These are phyloP conservation scores for Eunapius fragilis DNA, from an alignment of 37 sponge, comb jelly and placozoan genomes.

Conservation along the genomic window DNA sequence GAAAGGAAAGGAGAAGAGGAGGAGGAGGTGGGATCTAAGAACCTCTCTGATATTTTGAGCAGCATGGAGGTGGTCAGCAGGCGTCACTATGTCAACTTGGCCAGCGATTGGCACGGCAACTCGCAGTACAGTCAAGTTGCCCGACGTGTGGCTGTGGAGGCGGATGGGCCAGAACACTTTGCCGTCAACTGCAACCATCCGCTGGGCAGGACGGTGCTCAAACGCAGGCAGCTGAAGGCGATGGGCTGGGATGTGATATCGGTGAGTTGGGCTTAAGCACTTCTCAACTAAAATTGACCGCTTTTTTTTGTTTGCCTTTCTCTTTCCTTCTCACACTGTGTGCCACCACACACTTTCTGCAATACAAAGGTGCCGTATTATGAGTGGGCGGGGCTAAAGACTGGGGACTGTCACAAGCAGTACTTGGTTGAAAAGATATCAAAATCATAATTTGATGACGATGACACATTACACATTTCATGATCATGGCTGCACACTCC, in stretches of 20 bases:
- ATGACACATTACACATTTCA: neutral
- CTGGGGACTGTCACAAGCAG: neutral
- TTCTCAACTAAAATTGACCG: neutral
- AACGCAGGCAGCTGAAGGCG: slow-evolving; percentile 49
- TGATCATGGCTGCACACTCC: neutral
- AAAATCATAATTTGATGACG: neutral
- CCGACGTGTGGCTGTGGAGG: slow-evolving; percentile 50
- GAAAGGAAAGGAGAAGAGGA: neutral
- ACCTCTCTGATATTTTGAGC: neutral
- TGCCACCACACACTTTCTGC: neutral
- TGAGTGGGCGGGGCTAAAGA: slow-evolving; percentile 1
- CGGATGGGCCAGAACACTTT: slow-evolving; percentile 63
- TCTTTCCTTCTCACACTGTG: neutral
- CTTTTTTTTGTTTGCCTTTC: neutral
- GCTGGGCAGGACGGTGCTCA: slow-evolving; percentile 48
- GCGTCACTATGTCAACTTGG: slow-evolving; percentile 14
- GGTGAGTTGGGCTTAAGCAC: slow-evolving; percentile 56
- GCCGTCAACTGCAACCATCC: slow-evolving; percentile 25
- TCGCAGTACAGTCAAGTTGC: neutral
- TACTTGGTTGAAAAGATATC: neutral
- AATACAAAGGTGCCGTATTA: neutral
- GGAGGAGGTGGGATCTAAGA: neutral
- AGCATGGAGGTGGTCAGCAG: neutral
- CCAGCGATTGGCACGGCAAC: slow-evolving; percentile 46
- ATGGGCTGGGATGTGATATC: slow-evolving; percentile 60